Evolutionary conservation across 2,113 vertebrate species (phyloP).

Genomic region (Aplodontia rufa): DNA sequence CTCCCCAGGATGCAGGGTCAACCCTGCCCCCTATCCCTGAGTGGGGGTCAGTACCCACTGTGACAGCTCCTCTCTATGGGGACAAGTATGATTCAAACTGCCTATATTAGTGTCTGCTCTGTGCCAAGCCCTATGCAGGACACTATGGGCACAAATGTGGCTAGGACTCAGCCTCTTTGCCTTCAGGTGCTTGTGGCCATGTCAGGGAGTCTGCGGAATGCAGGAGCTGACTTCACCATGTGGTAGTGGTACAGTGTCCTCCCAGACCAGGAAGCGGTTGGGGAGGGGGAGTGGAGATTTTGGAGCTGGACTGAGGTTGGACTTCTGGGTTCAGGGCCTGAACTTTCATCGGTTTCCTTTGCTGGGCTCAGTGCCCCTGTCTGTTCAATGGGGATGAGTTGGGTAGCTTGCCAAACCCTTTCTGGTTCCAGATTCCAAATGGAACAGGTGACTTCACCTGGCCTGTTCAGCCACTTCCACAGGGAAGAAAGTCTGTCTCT

Average conservation of each 20-base stretch:
- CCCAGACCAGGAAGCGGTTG: background rate
- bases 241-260: background rate
- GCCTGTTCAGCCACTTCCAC: background rate
- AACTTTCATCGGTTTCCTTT: background rate
- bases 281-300: background rate
- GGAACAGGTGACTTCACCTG: background rate
- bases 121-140: background rate
- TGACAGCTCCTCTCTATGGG: background rate
- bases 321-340: background rate
- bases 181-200: background rate
- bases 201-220: background rate
- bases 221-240: background rate
- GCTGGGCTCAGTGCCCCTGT: background rate
- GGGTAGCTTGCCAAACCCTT: background rate
- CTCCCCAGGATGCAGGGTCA: slow-evolving; percentile 30
- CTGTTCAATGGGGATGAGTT: background rate
- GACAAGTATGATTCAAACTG: background rate
- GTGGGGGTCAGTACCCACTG: background rate
- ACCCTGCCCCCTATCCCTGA: background rate
- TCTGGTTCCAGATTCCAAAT: slow-evolving; percentile 27
- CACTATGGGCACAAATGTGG: background rate
- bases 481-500: background rate
- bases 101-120: background rate
- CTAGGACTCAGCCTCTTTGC: background rate
- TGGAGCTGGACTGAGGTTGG: background rate